phyloP scores from a whole-genome alignment of 2,797 vertebrate genomes.

The Hirundo rustica region DNA sequence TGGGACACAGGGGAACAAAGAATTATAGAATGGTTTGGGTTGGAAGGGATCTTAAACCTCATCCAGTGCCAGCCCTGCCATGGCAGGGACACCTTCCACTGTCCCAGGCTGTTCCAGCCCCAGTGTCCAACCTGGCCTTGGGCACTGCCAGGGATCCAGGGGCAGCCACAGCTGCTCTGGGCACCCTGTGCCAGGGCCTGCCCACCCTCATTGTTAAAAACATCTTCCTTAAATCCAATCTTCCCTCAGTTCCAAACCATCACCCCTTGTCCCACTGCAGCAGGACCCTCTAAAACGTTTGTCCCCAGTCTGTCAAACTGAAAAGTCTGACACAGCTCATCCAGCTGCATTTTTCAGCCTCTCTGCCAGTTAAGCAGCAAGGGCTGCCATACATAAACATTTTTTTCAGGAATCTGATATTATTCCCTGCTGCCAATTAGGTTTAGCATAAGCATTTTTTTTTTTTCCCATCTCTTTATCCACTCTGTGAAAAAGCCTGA shows the following conservation, averaged over 20 bases:
- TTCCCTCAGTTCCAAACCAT: neutral
- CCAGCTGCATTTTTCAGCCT: neutral
- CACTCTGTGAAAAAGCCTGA: neutral
- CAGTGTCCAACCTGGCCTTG: neutral
- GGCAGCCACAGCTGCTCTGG: neutral
- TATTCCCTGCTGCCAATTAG: conserved; percentile 6
- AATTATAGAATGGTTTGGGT: neutral
- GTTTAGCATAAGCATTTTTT: neutral
- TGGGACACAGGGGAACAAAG: neutral
- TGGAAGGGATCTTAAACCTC: accelerated
- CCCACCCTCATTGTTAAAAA: neutral
- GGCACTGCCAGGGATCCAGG: neutral
- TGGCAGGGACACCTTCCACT: neutral
- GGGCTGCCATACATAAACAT: neutral
- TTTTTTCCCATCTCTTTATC: neutral
- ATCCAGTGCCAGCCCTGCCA: accelerated
- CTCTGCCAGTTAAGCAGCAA: neutral
- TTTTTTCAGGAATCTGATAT: conserved; percentile 18
- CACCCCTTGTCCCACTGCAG: accelerated
- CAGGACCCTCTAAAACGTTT: neutral
- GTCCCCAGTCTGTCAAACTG: too few relatives aligned
- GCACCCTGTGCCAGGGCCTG: neutral
- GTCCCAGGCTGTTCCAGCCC: accelerated
- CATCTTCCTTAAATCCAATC: neutral
- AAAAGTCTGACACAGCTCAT: neutral